Base-by-base conservation (phyloP, 2,888 invertebrate genomes). In the Piscicola geometra region DNA sequence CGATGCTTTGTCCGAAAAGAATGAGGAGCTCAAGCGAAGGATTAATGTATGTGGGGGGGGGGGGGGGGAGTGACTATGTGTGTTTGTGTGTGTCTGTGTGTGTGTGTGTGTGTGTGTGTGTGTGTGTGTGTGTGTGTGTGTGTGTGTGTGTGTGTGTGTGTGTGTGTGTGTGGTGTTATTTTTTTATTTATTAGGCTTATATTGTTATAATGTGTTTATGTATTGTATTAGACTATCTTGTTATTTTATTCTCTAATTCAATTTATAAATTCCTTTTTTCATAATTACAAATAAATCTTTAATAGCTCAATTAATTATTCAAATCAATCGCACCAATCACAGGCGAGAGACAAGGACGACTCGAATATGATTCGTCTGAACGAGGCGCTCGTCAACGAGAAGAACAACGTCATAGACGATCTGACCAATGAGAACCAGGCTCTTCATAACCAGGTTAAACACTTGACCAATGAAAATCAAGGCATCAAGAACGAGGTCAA, bases 341-440 rank as follows among this genome's bases (percentile, higher is more conserved):
- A 32, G 9, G 9, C 12, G 9, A 25, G 12, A 64, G n/a, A 21
- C 9, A 21, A 21, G 30, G 9, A 64, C 25, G 64, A 64, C 9
- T 64, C 64, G 1, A 75, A 79, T 28, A 81, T 81, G 77, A 79
- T 81, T 0, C 78, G 64, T 68, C 69, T 80, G 28, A 68, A 81
- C n/a, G 81, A 85, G 79, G 82, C 81, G 28, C 80, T 86, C 32
- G 78, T 86, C 30, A 82, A 83, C 12, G 85, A 84, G 78, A 86
- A 86, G 80, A 85, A 85, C 77, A 81, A 82, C 56, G 83, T 84
- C 78, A 83, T 85, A n/a, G 83, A 84, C 70, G 80, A 81, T 32
- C 66, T 84, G 25, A 81, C 35, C 5, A 33, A 21, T n/a, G 70
- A 77, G 36, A 28, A 70, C 12, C 21, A 72, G 32, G 1, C 5